phyloP scores from a whole-genome alignment of 2,888 invertebrate species.

The Amitus sp. region DNA sequence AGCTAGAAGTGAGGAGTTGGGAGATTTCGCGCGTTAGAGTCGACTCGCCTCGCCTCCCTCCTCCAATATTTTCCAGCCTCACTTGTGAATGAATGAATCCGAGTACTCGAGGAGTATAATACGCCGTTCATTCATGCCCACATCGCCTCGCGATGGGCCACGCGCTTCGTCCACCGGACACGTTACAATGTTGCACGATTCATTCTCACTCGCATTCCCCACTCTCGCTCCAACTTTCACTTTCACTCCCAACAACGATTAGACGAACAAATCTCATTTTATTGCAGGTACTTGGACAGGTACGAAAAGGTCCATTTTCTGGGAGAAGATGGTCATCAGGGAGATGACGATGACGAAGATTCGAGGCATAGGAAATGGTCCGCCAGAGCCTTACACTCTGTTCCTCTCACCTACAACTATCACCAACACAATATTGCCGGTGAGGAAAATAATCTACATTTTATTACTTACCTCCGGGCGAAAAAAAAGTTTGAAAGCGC shows the following conservation, averaged over 20 bases:
- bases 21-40: conserved; percentile 44
- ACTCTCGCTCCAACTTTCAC: too few species aligned
- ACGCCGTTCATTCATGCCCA: conserved; percentile 50
- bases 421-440: conserved; percentile 80
- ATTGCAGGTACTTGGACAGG: conserved; percentile 76
- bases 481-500: background rate
- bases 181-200: background rate
- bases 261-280: too few species aligned
- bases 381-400: conserved; percentile 72
- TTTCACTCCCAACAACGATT: too few species aligned
- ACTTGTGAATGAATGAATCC: conserved; percentile 42
- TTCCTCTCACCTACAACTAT: conserved; percentile 82
- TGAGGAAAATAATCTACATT: too few species aligned
- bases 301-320: conserved; percentile 92
- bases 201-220: background rate
- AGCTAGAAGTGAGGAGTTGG: conserved; percentile 10
- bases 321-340: conserved; percentile 84
- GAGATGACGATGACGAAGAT: conserved; percentile 81
- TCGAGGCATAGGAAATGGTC: conserved; percentile 77
- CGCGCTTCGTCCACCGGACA: conserved; percentile 13
- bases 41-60: conserved; percentile 43
- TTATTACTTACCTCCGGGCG: too few species aligned
- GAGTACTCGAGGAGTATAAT: conserved; percentile 40
- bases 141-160: conserved; percentile 47
- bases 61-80: conserved; percentile 52